Percentiles rank a stretch among this genome's conserved stretches.
phyloP scores from a whole-genome alignment of 2,113 vertebrate species.

The Dromiciops gliroides region DNA sequence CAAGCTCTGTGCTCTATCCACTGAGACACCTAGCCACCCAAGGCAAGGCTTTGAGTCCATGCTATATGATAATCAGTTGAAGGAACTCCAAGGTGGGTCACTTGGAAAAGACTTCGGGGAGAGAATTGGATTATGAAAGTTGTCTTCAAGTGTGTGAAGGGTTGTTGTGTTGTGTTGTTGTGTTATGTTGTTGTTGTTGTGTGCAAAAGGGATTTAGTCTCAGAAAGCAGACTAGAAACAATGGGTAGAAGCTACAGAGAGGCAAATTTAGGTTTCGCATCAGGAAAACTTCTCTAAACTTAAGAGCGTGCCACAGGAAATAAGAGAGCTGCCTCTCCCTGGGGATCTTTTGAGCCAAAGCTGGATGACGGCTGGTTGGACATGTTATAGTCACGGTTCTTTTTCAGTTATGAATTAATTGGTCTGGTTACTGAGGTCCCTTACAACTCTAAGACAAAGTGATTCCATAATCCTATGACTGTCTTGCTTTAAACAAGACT shows the following conservation, averaged over 20 bases:
- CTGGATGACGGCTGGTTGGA: not conserved
- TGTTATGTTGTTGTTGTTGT: too few species aligned
- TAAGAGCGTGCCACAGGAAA: not conserved
- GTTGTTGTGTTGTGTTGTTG: not conserved
- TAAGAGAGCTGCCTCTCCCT: not conserved
- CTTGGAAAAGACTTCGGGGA: not conserved
- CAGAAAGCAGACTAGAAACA: not conserved
- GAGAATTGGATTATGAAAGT: not conserved
- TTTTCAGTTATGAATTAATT: not conserved
- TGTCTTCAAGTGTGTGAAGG: not conserved
- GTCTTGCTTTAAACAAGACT: not conserved
- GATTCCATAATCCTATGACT: not conserved
- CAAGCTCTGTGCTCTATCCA: not conserved
- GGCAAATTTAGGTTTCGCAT: not conserved
- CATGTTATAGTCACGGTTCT: not conserved
- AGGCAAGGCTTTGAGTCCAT: not conserved
- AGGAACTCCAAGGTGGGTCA: not conserved
- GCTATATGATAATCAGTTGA: not conserved
- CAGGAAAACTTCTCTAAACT: not conserved
- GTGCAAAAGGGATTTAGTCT: not conserved
- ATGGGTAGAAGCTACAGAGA: not conserved
- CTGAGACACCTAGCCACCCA: not conserved
- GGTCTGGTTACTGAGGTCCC: not conserved
- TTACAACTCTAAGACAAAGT: not conserved
- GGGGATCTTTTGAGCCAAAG: not conserved